Evolutionary conservation across 2,797 vertebrate genomes (phyloP), one percentile per base, ranked within the genome.

Genomic region (Leptodactylus fallax): DNA sequence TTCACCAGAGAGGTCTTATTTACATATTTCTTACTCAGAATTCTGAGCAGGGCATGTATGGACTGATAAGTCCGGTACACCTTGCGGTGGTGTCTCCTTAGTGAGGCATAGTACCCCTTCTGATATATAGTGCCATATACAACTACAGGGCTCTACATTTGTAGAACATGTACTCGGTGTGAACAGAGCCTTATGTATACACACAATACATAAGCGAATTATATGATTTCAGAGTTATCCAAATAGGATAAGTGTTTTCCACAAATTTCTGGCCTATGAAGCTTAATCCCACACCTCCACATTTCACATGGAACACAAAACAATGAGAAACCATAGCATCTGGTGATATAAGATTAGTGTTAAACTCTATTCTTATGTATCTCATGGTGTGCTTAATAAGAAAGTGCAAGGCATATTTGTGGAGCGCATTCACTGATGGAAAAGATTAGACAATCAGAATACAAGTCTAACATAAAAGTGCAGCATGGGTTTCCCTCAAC

Each of bases 381-480:
- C 61, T 60, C 63, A 69, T 79, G 53, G 60, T 49, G 47, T 14
- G 51, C 81, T 83, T 83, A 87, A 71, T 89, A 77, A 83, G 83
- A 89, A 83, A 71, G 74, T 86, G 60, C 53, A 63, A 60, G 53
- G 71, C 83, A 77, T 85, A 85, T 88, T 80, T 85, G 88, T 71
- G 72, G 61, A 86, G 63, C 79, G 45, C 63, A 86, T 89, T 89
- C 79, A 72, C 85, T 56, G 61, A 87, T 89, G 88, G 85, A 87
- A 89, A 83, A 87, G 88, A 87, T 89, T 89, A 89, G 80, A 82
- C 84, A 86, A 83, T 87, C 72, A 87, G 72, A 89, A 83, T 61
- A 71, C 23, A 83, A 77, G 72, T 71, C 49, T 36, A 65, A 79
- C 80, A 89, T 89, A 78, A 89, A 89, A 87, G 88, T 83, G 19